Percentiles rank a stretch among this genome's conserved stretches.
phyloP scores from a whole-genome alignment of 2,797 vertebrate genomes.

The Sciurus carolinensis region DNA sequence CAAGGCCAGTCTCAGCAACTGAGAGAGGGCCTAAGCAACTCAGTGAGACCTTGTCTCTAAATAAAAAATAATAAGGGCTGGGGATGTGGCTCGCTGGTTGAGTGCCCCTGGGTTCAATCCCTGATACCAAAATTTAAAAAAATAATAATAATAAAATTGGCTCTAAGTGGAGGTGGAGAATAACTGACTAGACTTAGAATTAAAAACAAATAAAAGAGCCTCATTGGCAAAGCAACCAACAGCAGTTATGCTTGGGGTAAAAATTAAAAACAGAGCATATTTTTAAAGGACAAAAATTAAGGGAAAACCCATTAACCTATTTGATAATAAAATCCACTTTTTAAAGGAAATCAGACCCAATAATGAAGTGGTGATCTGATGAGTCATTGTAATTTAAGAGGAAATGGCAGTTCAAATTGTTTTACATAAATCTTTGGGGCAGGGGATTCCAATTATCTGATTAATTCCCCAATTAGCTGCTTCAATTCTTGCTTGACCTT shows the following conservation, averaged over 20 bases:
- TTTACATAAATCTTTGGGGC: background rate
- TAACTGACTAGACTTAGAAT: background rate
- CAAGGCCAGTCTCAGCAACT: too few relatives aligned
- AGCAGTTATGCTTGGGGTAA: background rate
- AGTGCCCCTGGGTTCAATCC: too few relatives aligned
- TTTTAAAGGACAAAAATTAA: background rate
- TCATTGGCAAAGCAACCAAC: background rate
- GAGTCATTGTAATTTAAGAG: slow-evolving; percentile 49
- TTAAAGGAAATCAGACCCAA: background rate
- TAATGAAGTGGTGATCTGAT: background rate
- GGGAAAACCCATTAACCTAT: background rate
- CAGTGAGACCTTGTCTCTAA: too few relatives aligned
- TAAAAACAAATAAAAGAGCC: background rate
- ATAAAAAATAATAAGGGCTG: too few relatives aligned
- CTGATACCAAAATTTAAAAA: too few relatives aligned
- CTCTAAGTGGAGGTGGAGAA: background rate
- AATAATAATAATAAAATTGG: background rate
- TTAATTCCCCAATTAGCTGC: slow-evolving; percentile 45
- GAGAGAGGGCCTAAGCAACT: too few relatives aligned
- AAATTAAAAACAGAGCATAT: background rate
- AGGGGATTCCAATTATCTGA: slow-evolving; percentile 36
- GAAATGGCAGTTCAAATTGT: slow-evolving; percentile 21
- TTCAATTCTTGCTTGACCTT: slow-evolving; percentile 66
- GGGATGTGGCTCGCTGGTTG: too few relatives aligned
- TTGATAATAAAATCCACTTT: slow-evolving; percentile 25